A percentile compares a stretch with the other conserved stretches of the same genome.
phyloP scores from a whole-genome alignment of 2,113 vertebrate species.

The Grammomys dolichurus region DNA sequence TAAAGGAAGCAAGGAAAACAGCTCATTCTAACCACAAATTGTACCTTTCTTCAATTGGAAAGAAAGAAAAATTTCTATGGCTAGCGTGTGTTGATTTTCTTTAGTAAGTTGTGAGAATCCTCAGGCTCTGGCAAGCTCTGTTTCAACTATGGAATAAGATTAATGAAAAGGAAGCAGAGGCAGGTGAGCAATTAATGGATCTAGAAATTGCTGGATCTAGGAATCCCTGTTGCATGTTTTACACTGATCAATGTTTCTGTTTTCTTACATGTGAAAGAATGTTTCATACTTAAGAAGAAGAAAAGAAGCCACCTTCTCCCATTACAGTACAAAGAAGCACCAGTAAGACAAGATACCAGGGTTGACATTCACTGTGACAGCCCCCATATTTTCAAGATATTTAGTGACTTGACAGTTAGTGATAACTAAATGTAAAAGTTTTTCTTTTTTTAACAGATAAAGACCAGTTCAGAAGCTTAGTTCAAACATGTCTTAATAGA shows the following conservation, averaged over 20 bases:
- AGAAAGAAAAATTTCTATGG: conserved; percentile 2
- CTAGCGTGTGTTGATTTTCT: conserved; percentile 26
- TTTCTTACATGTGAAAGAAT: neutral
- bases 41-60: conserved; percentile 25
- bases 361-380: neutral
- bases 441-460: neutral
- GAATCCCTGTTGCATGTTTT: neutral
- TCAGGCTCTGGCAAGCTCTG: neutral
- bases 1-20: neutral
- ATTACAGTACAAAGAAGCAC: neutral
- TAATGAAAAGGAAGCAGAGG: neutral
- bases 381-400: neutral
- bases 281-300: neutral
- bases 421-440: neutral
- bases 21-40: neutral
- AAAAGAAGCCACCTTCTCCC: neutral
- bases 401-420: no score
- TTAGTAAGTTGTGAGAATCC: neutral
- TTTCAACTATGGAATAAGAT: conserved; percentile 32
- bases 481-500: neutral
- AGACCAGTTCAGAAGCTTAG: neutral
- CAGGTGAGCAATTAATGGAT: neutral
- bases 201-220: neutral
- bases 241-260: neutral
- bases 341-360: neutral